Percentiles rank a stretch among this genome's conserved stretches.
phyloP scores from a whole-genome alignment of 92 coral and sea anemone species.

The Porites rus region DNA sequence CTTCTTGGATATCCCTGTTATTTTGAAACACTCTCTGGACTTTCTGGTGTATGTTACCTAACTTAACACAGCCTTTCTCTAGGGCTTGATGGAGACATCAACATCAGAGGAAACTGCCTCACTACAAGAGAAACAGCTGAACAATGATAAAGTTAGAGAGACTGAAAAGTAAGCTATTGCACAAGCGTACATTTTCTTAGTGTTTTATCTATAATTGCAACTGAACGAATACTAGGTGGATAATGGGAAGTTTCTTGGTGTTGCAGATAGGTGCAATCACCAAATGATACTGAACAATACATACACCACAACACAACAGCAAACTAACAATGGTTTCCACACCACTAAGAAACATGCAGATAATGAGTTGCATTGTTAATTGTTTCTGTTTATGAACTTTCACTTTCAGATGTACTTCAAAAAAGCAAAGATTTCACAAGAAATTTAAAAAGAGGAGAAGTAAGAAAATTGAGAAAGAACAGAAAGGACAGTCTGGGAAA shows the following conservation, averaged over 20 bases:
- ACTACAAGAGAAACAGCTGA: neutral
- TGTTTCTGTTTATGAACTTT: neutral
- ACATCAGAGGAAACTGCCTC: neutral
- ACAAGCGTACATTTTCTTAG: neutral
- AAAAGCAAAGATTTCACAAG: conserved; percentile 27
- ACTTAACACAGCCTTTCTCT: neutral
- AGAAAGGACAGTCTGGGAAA: conserved; percentile 32
- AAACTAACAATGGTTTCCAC: no score
- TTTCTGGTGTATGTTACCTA: neutral
- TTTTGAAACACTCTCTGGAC: neutral
- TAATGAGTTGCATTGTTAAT: no score
- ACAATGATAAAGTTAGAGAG: neutral
- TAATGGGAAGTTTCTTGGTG: no score
- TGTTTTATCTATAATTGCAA: no score
- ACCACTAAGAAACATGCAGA: no score
- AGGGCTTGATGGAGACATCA: conserved; percentile 39
- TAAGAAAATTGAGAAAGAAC: conserved; percentile 10
- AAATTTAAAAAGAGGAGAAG: conserved; percentile 27
- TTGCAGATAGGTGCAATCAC: no score
- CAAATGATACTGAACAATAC: no score
- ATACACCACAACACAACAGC: no score
- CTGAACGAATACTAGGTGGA: no score
- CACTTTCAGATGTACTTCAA: conserved; percentile 5
- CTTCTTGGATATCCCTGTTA: neutral
- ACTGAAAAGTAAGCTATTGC: conserved; percentile 35